Conservation (phyloP, 2,797 vertebrate genomes). For the Cetoscarus ocellatus region DNA sequence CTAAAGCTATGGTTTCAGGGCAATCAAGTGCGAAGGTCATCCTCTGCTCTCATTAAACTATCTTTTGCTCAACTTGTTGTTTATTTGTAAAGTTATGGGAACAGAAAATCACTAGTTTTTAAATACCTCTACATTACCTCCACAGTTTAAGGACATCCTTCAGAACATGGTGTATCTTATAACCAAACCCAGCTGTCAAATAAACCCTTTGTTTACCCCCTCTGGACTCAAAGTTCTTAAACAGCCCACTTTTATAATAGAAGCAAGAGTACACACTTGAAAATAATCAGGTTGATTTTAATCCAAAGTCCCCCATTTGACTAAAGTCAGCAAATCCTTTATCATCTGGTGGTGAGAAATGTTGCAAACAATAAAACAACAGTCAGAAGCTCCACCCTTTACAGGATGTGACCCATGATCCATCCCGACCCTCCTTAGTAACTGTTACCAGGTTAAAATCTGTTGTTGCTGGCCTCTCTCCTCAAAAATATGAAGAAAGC, state of each 20-base stretch:
- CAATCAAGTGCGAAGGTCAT: constrained; percentile 60
- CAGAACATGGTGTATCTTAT: constrained; percentile 31
- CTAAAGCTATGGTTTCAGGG: constrained; percentile 62
- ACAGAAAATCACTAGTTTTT: constrained; percentile 36
- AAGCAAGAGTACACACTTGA: background rate
- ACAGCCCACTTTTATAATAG: constrained; percentile 28
- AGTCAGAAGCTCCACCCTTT: too few species aligned
- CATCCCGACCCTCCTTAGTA: too few species aligned
- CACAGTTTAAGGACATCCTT: constrained; percentile 15
- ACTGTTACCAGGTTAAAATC: too few species aligned
- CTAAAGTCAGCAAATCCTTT: too few species aligned
- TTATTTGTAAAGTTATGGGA: constrained; percentile 33
- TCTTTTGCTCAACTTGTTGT: constrained; percentile 42
- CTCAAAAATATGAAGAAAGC: too few species aligned
- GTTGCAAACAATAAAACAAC: too few species aligned
- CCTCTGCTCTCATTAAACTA: constrained; percentile 48
- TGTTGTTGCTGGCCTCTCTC: too few species aligned
- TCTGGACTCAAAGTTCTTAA: constrained; percentile 48
- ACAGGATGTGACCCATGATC: too few species aligned
- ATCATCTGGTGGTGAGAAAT: too few species aligned
- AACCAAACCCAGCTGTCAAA: constrained; percentile 55
- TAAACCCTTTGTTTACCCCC: constrained; percentile 37
- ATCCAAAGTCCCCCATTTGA: too few species aligned
- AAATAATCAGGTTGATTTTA: too few species aligned
- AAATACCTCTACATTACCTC: constrained; percentile 36